A percentile compares a stretch with the other conserved stretches of the same genome.
These are phyloP conservation scores for Pterostichus madidus DNA, from an alignment of 2,888 invertebrate genomes.

Conservation along the genomic window DNA sequence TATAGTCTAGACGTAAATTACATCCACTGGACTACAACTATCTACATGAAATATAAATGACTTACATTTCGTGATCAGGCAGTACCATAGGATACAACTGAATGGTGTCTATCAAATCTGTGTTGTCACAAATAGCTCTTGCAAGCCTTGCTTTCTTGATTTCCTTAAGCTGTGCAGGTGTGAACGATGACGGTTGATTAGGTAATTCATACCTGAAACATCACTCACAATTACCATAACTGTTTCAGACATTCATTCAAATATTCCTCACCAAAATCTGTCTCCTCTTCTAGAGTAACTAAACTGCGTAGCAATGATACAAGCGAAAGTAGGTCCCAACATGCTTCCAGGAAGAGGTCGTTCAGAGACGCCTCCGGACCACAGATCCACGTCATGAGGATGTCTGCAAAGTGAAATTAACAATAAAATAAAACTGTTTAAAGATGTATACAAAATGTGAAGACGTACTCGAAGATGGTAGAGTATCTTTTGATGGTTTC, in stretches of 20 bases:
- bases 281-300: conserved; percentile 93
- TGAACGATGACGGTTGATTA: conserved; percentile 94
- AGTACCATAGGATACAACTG: conserved; percentile 95
- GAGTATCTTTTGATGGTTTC: conserved; percentile 90
- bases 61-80: conserved; percentile 96
- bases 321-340: conserved; percentile 96
- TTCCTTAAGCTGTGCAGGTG: conserved; percentile 91
- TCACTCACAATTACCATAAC: not conserved
- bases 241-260: not conserved
- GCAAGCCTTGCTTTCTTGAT: conserved; percentile 89
- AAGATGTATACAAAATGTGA: no score
- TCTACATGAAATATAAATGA: conserved; percentile 70
- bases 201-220: conserved; percentile 88
- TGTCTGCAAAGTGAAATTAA: conserved; percentile 79
- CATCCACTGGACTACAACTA: no score
- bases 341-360: conserved; percentile 93
- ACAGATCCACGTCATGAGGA: conserved; percentile 94
- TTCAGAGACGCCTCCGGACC: conserved; percentile 97
- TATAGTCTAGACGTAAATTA: no score
- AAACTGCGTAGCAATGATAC: conserved; percentile 95
- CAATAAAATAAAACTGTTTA: no score
- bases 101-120: conserved; percentile 93
- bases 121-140: conserved; percentile 93
- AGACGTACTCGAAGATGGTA: conserved; percentile 88
- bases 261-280: conserved; percentile 88